Evolutionary conservation across 2,888 invertebrate genomes (phyloP).

Genomic region (Clunio marinus): DNA sequence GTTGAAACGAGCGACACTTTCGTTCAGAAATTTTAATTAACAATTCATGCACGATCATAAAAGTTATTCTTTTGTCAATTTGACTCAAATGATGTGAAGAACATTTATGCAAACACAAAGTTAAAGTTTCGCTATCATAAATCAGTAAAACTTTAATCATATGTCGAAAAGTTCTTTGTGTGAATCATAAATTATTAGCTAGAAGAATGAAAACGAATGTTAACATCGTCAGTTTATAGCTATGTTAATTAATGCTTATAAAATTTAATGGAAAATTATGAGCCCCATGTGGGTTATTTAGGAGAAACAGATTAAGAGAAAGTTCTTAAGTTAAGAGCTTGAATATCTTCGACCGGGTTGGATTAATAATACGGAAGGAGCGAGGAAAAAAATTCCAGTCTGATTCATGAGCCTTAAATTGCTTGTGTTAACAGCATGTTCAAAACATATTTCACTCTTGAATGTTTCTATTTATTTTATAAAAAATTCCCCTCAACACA

Average conservation of each 20-base stretch:
- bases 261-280: conserved; percentile 37
- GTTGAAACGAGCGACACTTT: too few relatives aligned
- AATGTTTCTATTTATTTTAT: too few relatives aligned
- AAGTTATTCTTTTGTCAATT: too few relatives aligned
- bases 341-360: not conserved
- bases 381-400: not conserved
- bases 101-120: not conserved
- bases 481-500: too few relatives aligned
- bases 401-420: not conserved
- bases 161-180: not conserved
- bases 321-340: not conserved
- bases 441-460: too few relatives aligned
- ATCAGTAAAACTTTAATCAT: conserved; percentile 18
- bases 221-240: not conserved
- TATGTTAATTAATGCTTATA: conserved; percentile 20
- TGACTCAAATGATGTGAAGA: too few relatives aligned
- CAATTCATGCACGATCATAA: too few relatives aligned
- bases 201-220: too few relatives aligned
- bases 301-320: not conserved
- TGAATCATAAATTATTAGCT: too few relatives aligned
- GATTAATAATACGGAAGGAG: too few relatives aligned
- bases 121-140: not conserved
- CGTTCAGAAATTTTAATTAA: too few relatives aligned
- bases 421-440: too few relatives aligned
- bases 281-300: conserved; percentile 15